Evolutionary conservation across 2,888 invertebrate genomes (phyloP).

Genomic region (Onthophagus sagittarius): DNA sequence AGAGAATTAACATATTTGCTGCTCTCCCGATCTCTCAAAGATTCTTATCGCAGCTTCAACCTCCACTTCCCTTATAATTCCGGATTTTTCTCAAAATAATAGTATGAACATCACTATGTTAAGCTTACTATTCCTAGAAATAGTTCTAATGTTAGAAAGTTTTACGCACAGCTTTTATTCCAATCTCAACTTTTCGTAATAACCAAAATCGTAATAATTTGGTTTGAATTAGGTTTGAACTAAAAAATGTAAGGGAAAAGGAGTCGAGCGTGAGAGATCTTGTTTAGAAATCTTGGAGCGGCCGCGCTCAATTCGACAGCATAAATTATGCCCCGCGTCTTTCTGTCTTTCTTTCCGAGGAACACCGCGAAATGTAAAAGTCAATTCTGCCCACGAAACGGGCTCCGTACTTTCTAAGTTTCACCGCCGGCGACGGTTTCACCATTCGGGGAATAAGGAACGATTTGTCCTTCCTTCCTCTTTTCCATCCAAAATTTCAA

Average conservation of each 20-base stretch:
- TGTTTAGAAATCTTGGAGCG: neutral
- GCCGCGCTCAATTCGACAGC: neutral
- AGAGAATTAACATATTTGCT: no score
- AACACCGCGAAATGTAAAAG: neutral
- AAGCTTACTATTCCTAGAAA: no score
- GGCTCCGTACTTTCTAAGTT: neutral
- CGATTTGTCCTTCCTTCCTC: neutral
- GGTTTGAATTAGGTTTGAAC: no score
- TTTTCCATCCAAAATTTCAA: neutral
- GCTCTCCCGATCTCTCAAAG: no score
- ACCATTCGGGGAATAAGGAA: neutral
- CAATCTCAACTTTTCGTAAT: no score
- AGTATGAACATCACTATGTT: no score
- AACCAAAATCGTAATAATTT: no score
- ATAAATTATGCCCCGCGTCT: neutral
- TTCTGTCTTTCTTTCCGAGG: neutral
- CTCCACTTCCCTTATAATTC: no score
- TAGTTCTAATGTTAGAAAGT: no score
- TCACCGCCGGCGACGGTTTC: neutral
- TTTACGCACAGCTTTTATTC: no score
- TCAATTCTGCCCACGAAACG: neutral
- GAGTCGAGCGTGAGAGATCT: neutral
- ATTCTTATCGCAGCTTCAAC: no score
- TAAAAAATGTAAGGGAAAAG: neutral
- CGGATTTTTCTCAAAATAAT: no score